Percentiles rank a stretch among this genome's conserved stretches.
Evolutionary conservation across 2,797 vertebrate genomes (phyloP).

Genomic region (Rhabdomys pumilio): DNA sequence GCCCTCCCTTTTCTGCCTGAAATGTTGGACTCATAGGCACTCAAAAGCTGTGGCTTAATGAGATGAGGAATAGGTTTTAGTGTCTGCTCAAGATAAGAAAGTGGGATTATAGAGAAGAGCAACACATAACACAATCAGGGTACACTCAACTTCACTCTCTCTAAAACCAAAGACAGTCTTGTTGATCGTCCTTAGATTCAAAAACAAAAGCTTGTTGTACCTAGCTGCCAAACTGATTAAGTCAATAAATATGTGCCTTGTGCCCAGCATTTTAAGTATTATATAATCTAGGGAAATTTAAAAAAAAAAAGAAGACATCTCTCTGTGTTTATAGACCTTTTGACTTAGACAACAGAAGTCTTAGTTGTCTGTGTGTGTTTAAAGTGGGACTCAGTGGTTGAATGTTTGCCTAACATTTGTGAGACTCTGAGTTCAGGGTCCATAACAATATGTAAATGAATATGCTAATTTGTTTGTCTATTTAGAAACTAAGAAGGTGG

Average conservation of each 20-base stretch:
- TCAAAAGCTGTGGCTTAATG: background rate
- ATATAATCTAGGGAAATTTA: background rate
- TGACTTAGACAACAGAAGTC: conserved; percentile 35
- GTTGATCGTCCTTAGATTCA: background rate
- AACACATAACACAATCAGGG: conserved; percentile 12
- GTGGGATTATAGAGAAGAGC: background rate
- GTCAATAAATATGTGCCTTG: conserved; percentile 3
- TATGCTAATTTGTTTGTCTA: background rate
- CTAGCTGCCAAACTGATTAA: conserved; percentile 27
- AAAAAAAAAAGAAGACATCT: background rate
- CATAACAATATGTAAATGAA: background rate
- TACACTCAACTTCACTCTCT: background rate
- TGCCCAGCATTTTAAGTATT: conserved; percentile 15
- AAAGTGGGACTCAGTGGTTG: background rate
- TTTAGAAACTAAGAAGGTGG: background rate
- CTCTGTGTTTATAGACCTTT: conserved; percentile 31
- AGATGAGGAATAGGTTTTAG: background rate
- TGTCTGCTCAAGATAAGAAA: conserved; percentile 15
- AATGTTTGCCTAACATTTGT: background rate
- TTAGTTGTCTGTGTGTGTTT: background rate
- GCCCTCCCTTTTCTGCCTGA: background rate
- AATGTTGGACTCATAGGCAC: background rate
- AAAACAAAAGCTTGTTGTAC: conserved; percentile 21
- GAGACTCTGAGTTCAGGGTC: background rate
- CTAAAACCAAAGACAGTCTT: conserved; percentile 56